Evolutionary conservation across 2,888 invertebrate species (phyloP).

Genomic region (Nomada lathburiana): DNA sequence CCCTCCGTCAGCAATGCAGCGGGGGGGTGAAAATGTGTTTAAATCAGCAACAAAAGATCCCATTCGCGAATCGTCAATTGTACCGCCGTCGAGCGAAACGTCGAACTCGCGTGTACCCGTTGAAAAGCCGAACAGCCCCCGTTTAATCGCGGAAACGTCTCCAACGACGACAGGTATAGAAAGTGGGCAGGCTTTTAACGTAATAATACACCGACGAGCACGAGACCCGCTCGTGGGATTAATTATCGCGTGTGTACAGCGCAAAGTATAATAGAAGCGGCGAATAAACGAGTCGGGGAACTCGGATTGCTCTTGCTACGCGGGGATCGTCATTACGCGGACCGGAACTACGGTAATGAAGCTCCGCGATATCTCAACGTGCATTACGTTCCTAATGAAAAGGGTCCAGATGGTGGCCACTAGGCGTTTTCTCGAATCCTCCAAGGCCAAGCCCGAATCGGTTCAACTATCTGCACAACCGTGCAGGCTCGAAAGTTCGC

Average conservation of each 20-base stretch:
- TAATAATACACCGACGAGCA: conserved; percentile 20
- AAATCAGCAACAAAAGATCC: background rate
- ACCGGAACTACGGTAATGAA: conserved; percentile 45
- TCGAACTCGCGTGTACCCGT: background rate
- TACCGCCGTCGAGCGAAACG: background rate
- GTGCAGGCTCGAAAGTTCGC: no score
- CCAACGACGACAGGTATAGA: background rate
- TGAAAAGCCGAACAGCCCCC: background rate
- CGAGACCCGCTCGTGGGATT: conserved; percentile 23
- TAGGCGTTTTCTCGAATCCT: background rate
- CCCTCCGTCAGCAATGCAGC: background rate
- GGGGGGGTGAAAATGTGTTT: background rate
- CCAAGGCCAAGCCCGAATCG: conserved; percentile 16
- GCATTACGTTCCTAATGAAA: conserved; percentile 37
- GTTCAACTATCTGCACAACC: background rate
- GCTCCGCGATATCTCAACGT: conserved; percentile 8
- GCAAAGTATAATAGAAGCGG: conserved; percentile 29
- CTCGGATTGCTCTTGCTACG: conserved; percentile 19
- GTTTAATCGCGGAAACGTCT: conserved; percentile 22
- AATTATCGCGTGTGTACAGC: conserved; percentile 45
- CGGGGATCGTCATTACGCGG: conserved; percentile 14
- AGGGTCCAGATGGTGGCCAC: conserved; percentile 25
- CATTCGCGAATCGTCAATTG: background rate
- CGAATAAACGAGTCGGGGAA: conserved; percentile 23
- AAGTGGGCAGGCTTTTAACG: conserved; percentile 15